phyloP scores from a whole-genome alignment of 2,113 vertebrate species.

The Nematolebias whitei region DNA sequence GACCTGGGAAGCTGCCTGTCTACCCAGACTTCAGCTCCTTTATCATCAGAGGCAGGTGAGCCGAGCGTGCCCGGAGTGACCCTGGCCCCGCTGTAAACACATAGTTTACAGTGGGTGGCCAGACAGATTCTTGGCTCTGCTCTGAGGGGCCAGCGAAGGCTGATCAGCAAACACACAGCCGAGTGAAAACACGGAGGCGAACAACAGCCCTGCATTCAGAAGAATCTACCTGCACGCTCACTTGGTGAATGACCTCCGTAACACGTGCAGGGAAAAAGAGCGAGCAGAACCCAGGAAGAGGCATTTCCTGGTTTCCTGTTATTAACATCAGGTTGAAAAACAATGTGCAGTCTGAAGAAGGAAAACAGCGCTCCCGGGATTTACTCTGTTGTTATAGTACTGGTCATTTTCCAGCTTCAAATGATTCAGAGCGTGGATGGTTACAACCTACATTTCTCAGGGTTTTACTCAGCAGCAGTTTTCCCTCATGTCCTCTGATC shows the following conservation, averaged over 20 bases:
- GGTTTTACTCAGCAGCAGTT: no score
- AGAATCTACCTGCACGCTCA: slow-evolving; percentile 46
- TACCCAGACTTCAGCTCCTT: slow-evolving; percentile 39
- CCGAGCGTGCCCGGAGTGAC: slow-evolving; percentile 56
- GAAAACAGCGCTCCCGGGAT: no score
- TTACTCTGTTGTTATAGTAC: no score
- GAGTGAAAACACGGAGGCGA: slow-evolving; percentile 48
- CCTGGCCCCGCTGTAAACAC: slow-evolving; percentile 67
- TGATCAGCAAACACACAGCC: slow-evolving; percentile 41
- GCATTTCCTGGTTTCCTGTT: no score
- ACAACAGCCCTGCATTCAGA: slow-evolving; percentile 39
- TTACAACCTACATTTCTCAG: no score
- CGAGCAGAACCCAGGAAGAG: slow-evolving; percentile 3
- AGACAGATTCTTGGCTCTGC: slow-evolving; percentile 69
- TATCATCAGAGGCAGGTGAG: slow-evolving; percentile 59
- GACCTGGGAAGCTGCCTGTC: slow-evolving; percentile 6
- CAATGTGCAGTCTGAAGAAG: no score
- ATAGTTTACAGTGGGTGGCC: slow-evolving; percentile 71
- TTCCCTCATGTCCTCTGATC: no score
- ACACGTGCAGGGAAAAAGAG: neutral
- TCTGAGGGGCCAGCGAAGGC: slow-evolving; percentile 48
- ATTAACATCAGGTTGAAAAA: no score
- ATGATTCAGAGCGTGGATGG: no score
- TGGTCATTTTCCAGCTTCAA: no score
- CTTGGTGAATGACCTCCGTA: slow-evolving; percentile 26